Percentiles rank a stretch among this genome's conserved stretches.
Evolutionary conservation across 2,113 vertebrate genomes (phyloP).

Genomic region (Megaceryle torquata): DNA sequence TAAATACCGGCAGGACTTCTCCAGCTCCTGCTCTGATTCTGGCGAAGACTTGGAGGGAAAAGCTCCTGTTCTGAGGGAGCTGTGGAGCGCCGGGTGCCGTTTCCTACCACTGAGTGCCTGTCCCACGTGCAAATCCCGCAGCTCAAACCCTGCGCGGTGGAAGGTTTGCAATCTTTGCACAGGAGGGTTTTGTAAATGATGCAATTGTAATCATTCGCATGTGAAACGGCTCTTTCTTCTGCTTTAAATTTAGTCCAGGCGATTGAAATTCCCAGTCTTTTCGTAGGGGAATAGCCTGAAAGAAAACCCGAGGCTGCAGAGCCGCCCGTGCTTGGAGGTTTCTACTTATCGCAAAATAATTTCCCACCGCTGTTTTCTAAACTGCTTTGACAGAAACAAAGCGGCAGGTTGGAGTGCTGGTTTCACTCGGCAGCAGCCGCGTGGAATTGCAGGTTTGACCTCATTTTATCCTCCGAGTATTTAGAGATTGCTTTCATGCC

Average conservation of each 20-base stretch:
- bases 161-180: rapidly evolving
- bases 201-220: background rate
- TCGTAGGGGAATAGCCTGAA: background rate
- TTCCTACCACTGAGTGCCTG: background rate
- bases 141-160: background rate
- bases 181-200: background rate
- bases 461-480: constrained; percentile 69
- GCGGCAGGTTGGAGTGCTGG: background rate
- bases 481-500: constrained; percentile 72
- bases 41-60: rapidly evolving
- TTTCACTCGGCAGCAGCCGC: background rate
- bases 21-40: background rate
- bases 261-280: background rate
- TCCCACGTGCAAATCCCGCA: background rate
- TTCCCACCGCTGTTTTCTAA: constrained; percentile 52
- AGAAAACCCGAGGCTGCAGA: constrained; percentile 7
- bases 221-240: background rate
- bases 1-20: rapidly evolving
- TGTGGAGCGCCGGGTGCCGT: background rate
- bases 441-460: constrained; percentile 69
- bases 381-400: constrained; percentile 56
- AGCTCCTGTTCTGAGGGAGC: rapidly evolving
- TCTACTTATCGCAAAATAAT: constrained; percentile 38
- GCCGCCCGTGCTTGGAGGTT: background rate
- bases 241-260: background rate